These are phyloP conservation scores for Sebastes hopkinsi DNA, from an alignment of 2,797 vertebrate genomes.

Conservation along the genomic window DNA sequence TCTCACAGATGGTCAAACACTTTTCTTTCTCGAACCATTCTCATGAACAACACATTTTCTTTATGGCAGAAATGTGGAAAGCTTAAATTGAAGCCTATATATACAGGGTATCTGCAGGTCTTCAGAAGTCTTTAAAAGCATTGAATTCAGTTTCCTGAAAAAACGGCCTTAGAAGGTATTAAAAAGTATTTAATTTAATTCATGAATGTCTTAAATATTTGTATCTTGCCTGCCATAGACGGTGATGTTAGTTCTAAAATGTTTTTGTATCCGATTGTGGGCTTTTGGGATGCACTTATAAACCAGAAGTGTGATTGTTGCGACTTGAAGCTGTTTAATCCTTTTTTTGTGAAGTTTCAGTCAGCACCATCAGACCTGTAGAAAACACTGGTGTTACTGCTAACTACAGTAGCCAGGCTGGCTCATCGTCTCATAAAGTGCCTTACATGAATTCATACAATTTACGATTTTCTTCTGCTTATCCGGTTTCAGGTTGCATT, in stretches of 20 bases:
- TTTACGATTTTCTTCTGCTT: background rate
- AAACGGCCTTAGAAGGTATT: fast-evolving
- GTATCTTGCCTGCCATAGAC: background rate
- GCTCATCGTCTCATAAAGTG: too few relatives aligned
- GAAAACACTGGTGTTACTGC: background rate
- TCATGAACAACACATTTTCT: background rate
- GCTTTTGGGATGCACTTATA: background rate
- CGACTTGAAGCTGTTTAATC: background rate
- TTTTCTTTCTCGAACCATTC: background rate
- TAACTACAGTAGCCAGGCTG: background rate
- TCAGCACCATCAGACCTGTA: background rate
- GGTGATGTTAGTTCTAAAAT: background rate
- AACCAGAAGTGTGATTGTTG: background rate
- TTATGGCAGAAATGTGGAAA: background rate
- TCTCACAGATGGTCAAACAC: background rate
- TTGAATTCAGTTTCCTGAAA: background rate
- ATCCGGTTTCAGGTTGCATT: background rate
- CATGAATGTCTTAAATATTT: background rate
- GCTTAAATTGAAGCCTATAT: background rate
- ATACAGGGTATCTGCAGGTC: background rate
- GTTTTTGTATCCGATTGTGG: background rate
- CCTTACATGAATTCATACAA: background rate
- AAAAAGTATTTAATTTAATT: background rate
- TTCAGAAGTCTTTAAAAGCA: background rate
- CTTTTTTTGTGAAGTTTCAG: too few relatives aligned